phyloP scores from a whole-genome alignment of 2,888 invertebrate species.

The Eupithecia exiguata region DNA sequence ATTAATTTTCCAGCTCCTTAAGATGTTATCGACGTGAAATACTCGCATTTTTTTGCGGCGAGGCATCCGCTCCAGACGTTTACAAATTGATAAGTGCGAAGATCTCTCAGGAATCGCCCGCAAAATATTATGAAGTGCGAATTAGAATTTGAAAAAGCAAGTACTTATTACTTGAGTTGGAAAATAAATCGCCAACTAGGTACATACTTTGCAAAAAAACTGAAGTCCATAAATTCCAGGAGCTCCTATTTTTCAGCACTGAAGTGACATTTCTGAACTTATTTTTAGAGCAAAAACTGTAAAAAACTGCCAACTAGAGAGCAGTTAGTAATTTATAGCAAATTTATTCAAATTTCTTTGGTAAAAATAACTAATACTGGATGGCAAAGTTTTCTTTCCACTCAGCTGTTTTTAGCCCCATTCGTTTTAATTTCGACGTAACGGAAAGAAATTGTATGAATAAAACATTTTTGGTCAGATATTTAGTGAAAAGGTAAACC shows the following conservation, averaged over 20 bases:
- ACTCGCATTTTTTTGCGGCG: conserved; percentile 45
- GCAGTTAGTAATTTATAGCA: conserved; percentile 43
- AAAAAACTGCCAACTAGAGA: conserved; percentile 18
- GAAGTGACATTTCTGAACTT: conserved; percentile 2
- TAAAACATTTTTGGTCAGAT: conserved; percentile 59
- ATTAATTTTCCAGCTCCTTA: conserved; percentile 58
- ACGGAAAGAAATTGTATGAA: conserved; percentile 52
- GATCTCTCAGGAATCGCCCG: neutral
- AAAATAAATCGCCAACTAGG: neutral
- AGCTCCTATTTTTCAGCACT: conserved; percentile 2
- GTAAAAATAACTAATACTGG: conserved; percentile 39
- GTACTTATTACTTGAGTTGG: neutral
- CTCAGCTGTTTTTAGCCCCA: conserved; percentile 39
- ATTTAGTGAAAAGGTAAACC: conserved; percentile 52
- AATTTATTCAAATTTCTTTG: conserved; percentile 36
- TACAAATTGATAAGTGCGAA: conserved; percentile 15
- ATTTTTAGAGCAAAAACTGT: conserved; percentile 10
- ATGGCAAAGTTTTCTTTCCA: conserved; percentile 45
- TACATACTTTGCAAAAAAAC: too few species aligned
- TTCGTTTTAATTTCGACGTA: conserved; percentile 55
- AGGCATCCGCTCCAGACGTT: conserved; percentile 24
- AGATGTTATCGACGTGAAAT: conserved; percentile 62
- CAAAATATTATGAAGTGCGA: neutral
- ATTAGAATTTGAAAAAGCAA: neutral
- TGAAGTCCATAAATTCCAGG: neutral